A percentile compares a stretch with the other conserved stretches of the same genome.
Conservation (phyloP, 2,888 invertebrate genomes). For the Leptinotarsa peninsularis region DNA sequence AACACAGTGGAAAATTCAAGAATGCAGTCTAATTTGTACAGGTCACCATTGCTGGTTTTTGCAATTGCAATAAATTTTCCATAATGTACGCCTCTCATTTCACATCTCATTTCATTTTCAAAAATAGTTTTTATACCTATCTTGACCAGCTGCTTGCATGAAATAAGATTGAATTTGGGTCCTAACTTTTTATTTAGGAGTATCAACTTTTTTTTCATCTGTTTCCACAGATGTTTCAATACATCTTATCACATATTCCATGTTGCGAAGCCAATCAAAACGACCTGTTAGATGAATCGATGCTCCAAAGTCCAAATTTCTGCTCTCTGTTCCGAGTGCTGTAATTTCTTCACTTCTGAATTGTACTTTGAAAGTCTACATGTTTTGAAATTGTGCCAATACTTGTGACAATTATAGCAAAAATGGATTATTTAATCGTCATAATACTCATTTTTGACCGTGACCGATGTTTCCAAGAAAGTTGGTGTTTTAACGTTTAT, state of each 20-base stretch:
- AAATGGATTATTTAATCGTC: too few species aligned
- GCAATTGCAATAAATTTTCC: neutral
- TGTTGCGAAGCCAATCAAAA: neutral
- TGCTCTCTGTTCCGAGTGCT: neutral
- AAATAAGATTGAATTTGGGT: neutral
- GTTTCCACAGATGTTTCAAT: neutral
- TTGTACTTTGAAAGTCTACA: neutral
- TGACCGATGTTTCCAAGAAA: too few species aligned
- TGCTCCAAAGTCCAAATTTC: neutral
- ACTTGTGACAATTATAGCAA: neutral
- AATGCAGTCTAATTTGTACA: neutral
- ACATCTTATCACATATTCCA: neutral
- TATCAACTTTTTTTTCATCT: neutral
- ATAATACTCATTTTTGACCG: too few species aligned
- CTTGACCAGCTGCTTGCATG: neutral
- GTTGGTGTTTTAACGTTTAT: too few species aligned
- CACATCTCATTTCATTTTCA: neutral
- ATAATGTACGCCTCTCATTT: neutral
- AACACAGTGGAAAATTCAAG: neutral
- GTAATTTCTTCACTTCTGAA: neutral
- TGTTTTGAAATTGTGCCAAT: neutral
- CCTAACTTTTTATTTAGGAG: neutral
- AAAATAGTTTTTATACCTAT: neutral
- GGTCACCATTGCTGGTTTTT: neutral
- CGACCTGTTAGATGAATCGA: neutral